Percentiles rank a stretch among this genome's conserved stretches.
Evolutionary conservation across 2,797 vertebrate genomes (phyloP).

Genomic region (Sebastes kiyomatsui): DNA sequence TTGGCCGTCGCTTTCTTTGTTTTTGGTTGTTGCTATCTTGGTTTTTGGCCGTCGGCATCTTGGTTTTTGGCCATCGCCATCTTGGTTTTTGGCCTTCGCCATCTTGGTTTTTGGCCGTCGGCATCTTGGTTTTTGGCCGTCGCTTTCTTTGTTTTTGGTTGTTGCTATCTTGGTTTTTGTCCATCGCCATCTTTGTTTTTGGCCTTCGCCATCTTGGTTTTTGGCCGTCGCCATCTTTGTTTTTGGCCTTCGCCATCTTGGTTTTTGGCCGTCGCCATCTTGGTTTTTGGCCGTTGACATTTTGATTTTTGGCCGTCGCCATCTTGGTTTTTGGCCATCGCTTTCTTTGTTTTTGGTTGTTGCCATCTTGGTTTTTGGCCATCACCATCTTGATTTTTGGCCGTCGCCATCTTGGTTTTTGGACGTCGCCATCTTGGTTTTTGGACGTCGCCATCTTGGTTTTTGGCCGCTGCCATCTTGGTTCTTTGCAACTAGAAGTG

Average conservation of each 20-base stretch:
- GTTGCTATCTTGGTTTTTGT: background rate
- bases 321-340: fast-evolving
- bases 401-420: background rate
- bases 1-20: too few relatives aligned
- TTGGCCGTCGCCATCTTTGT: fast-evolving
- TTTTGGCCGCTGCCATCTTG: fast-evolving
- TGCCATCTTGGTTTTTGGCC: background rate
- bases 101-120: too few relatives aligned
- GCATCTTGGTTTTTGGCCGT: too few relatives aligned
- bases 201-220: background rate
- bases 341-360: fast-evolving
- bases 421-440: background rate
- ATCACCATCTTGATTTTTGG: fast-evolving
- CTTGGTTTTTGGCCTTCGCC: too few relatives aligned
- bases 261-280: too few relatives aligned
- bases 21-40: too few relatives aligned
- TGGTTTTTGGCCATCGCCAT: too few relatives aligned
- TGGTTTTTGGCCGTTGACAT: fast-evolving
- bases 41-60: too few relatives aligned
- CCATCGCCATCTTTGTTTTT: background rate
- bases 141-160: too few relatives aligned
- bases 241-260: fast-evolving
- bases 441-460: background rate
- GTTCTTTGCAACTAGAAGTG: background rate
- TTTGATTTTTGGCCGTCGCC: fast-evolving